A percentile compares a stretch with the other conserved stretches of the same genome.
These are phyloP conservation scores for Naja naja DNA, from an alignment of 2,113 vertebrate species.

Conservation along the genomic window DNA sequence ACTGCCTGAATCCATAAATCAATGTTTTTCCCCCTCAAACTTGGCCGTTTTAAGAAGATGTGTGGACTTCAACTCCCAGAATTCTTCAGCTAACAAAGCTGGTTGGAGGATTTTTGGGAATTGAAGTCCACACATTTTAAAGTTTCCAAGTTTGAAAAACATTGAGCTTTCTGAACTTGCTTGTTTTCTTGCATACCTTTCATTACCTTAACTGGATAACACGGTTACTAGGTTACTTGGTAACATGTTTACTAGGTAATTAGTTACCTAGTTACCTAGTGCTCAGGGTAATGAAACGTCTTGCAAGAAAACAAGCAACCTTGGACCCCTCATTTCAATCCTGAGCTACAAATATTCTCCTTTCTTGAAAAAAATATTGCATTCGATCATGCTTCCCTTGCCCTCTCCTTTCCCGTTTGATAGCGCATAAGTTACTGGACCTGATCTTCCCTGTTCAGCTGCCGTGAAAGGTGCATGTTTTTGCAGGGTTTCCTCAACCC, in stretches of 20 bases:
- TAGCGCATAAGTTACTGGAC: neutral
- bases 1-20: neutral
- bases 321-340: too few relatives aligned
- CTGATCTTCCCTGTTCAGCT: neutral
- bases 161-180: too few relatives aligned
- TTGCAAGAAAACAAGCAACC: too few relatives aligned
- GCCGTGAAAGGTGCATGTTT: neutral
- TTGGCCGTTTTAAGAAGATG: neutral
- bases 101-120: neutral
- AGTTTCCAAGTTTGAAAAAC: neutral
- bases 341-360: too few relatives aligned
- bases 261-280: too few relatives aligned
- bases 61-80: neutral
- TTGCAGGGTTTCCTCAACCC: neutral
- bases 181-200: too few relatives aligned
- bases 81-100: neutral
- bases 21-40: neutral
- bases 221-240: too few relatives aligned
- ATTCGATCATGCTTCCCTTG: neutral
- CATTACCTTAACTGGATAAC: too few relatives aligned
- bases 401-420: neutral
- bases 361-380: neutral
- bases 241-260: too few relatives aligned
- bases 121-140: neutral
- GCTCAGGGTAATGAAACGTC: too few relatives aligned